These are phyloP conservation scores for Probosciger aterrimus DNA, from an alignment of 2,113 vertebrate genomes.

Conservation along the genomic window DNA sequence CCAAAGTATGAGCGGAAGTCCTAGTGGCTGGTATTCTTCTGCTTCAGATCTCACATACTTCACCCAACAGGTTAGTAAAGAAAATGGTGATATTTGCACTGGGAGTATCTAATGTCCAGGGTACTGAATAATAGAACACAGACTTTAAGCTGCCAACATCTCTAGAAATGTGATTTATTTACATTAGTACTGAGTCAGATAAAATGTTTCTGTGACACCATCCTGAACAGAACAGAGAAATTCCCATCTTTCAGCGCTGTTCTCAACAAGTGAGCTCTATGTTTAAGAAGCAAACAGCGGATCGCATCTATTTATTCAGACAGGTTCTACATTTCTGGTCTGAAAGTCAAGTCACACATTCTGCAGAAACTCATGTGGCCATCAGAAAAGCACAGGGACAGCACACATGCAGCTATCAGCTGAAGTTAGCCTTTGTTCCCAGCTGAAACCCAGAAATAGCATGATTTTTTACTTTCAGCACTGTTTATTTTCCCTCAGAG, in stretches of 20 bases:
- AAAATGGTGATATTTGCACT: not conserved
- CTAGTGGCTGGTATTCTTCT: not conserved
- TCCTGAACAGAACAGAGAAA: not conserved
- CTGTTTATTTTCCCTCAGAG: not conserved
- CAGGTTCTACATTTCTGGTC: not conserved
- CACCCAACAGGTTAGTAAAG: not conserved
- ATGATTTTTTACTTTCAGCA: not conserved
- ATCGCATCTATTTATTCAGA: not conserved
- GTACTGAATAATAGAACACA: not conserved
- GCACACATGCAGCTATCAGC: not conserved
- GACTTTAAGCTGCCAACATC: not conserved
- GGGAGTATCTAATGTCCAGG: not conserved
- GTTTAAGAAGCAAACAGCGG: not conserved
- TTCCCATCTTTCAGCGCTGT: not conserved
- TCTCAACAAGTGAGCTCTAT: not conserved
- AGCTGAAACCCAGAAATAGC: not conserved
- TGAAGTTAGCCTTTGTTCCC: not conserved
- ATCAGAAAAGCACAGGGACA: not conserved
- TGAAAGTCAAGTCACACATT: not conserved
- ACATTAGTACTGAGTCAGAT: not conserved
- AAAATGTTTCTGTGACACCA: not conserved
- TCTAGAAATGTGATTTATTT: not conserved
- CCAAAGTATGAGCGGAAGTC: not conserved
- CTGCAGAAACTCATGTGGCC: not conserved
- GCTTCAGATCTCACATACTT: not conserved